Percentiles rank a stretch among this genome's conserved stretches.
These are phyloP conservation scores for Cercocebus atys DNA, from an alignment of 2,113 vertebrate species.

Conservation along the genomic window DNA sequence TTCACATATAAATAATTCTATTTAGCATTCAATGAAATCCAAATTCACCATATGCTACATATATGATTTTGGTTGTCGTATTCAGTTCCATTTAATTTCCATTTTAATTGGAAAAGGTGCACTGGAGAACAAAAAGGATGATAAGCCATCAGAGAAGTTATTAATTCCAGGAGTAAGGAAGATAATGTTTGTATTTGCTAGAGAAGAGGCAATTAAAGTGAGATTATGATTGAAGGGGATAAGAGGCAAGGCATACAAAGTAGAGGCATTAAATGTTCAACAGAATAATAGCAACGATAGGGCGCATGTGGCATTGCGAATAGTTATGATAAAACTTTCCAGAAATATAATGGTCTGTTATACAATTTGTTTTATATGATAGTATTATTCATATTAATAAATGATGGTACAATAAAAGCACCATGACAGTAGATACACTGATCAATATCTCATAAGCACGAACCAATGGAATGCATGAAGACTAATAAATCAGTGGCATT, in stretches of 20 bases:
- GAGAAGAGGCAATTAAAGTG: conserved; percentile 76
- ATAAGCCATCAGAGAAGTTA: conserved; percentile 76
- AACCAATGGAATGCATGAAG: neutral
- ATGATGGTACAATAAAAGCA: neutral
- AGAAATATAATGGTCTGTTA: neutral
- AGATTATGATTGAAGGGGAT: conserved; percentile 76
- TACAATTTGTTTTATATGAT: neutral
- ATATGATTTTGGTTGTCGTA: conserved; percentile 54
- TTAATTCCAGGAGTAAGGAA: conserved; percentile 72
- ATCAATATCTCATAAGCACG: neutral
- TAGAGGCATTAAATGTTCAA: neutral
- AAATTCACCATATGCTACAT: conserved; percentile 40
- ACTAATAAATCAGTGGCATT: neutral
- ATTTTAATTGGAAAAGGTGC: conserved; percentile 77
- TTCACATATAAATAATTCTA: neutral
- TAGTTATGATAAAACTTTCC: conserved; percentile 26
- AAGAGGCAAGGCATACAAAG: conserved; percentile 63
- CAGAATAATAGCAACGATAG: neutral
- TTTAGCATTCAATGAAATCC: conserved; percentile 20
- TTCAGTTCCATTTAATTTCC: conserved; percentile 72
- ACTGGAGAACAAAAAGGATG: conserved; percentile 73
- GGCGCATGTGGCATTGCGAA: neutral
- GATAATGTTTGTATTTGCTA: conserved; percentile 78
- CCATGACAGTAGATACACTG: conserved; percentile 11
- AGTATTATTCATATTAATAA: conserved; percentile 30